These are phyloP conservation scores for Tinea trinotella DNA, from an alignment of 2,888 invertebrate species.

Conservation along the genomic window DNA sequence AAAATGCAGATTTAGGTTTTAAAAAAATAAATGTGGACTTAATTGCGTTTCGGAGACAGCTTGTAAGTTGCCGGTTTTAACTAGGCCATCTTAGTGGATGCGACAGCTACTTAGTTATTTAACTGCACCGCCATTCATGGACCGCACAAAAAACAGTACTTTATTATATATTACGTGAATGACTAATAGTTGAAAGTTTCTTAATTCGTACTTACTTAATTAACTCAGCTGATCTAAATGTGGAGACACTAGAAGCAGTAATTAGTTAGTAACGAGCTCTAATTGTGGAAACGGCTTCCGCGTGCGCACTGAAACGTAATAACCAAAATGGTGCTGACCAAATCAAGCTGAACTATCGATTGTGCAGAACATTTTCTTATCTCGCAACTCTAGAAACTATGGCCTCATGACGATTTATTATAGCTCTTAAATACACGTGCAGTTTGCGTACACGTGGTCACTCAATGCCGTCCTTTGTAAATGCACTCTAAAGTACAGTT, in stretches of 20 bases:
- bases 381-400: not conserved
- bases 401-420: not conserved
- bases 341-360: slow-evolving; percentile 2
- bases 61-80: too few relatives aligned
- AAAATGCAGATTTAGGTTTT: too few relatives aligned
- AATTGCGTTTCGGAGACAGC: too few relatives aligned
- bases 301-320: not conserved
- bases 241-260: not conserved
- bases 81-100: too few relatives aligned
- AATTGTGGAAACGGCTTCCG: not conserved
- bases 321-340: not conserved
- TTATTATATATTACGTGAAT: too few relatives aligned
- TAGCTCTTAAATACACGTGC: not conserved
- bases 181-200: too few relatives aligned
- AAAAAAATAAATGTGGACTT: too few relatives aligned
- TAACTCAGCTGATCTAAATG: too few relatives aligned
- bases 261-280: not conserved
- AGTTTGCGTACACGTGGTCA: not conserved
- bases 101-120: too few relatives aligned
- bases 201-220: too few relatives aligned
- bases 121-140: too few relatives aligned
- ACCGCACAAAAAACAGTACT: too few relatives aligned
- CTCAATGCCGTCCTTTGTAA: not conserved
- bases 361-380: slow-evolving; percentile 6
- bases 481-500: not conserved